Base-by-base conservation (phyloP, 1,140 invertebrate genomes). In the Probaryconus sp. region DNA sequence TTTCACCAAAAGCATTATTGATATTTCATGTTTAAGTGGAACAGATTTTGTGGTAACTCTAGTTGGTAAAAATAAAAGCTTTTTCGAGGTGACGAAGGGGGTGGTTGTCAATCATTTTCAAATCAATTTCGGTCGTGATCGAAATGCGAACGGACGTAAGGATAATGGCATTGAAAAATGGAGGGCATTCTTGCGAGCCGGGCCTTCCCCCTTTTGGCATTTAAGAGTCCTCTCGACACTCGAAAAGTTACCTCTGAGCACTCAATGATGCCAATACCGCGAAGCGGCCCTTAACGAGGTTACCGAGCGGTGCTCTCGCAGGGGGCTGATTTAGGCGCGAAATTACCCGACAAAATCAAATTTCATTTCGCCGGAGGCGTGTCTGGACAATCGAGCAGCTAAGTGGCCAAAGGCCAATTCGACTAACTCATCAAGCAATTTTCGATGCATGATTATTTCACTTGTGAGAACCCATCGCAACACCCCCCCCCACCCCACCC, bases 261-360 rank as follows among this genome's bases (percentile, higher is more conserved):
- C 48, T 82, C 76, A 82, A 84, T 80, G 80, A 85, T 78, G 72
- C 80, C 82, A 83, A 85, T 85, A 83, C 79, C 80, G 72, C 65
- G 78, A 79, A 81, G 77, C 79, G 80, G 76, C 63, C 76, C 80
- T 81, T 87, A 87, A 86, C 81, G 68, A 81, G 78, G 79, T 86
- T 87, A 85, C 74, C n/a, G 55, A 68, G 65, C 60, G 64, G 47
- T 64, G 61, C 11, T 40, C 56, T 43, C 50, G 61, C 47, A 67
- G 79, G 79, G 78, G 80, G 69, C 81, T 83, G 84, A 87, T 86
- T 85, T 85, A 77, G 81, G 81, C 81, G 83, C 81, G 82, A 86
- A 87, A 87, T 87, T 87, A 85, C 81, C 80, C 83, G 83, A 83
- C 83, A 88, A 87, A 88, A 88, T 86, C 81, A 86, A 88, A 88